Evolutionary conservation across 2,113 vertebrate species (phyloP).

Genomic region (Morone chrysops): DNA sequence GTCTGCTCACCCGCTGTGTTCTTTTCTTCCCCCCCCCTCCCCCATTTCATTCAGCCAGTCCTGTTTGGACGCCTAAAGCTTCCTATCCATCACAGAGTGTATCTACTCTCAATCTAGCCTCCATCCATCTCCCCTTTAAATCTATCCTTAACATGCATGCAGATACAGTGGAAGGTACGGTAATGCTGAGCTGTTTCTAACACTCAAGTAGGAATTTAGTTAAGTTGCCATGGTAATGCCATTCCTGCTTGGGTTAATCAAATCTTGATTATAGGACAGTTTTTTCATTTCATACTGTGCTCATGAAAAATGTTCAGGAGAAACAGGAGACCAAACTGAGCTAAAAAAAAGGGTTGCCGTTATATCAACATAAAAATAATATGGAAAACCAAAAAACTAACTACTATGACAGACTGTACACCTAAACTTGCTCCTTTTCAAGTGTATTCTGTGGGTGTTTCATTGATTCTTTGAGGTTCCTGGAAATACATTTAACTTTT

Average conservation of each 20-base stretch:
- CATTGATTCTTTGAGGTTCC: neutral
- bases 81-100: neutral
- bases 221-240: neutral
- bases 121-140: neutral
- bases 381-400: neutral
- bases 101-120: slow-evolving; percentile 21
- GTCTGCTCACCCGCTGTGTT: neutral
- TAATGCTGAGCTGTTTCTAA: neutral
- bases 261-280: neutral
- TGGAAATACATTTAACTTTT: neutral
- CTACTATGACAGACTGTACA: neutral
- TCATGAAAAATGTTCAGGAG: neutral
- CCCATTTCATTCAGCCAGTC: neutral
- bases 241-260: neutral
- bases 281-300: neutral
- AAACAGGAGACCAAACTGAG: neutral
- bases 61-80: slow-evolving; percentile 1
- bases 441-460: neutral
- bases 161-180: neutral
- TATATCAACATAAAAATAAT: neutral
- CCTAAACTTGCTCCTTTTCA: neutral
- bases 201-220: neutral
- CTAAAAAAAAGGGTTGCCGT: neutral
- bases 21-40: neutral
- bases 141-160: neutral